A percentile compares a stretch with the other conserved stretches of the same genome.
phyloP scores from a whole-genome alignment of 2,888 invertebrate species.

The Trachelus stipa region DNA sequence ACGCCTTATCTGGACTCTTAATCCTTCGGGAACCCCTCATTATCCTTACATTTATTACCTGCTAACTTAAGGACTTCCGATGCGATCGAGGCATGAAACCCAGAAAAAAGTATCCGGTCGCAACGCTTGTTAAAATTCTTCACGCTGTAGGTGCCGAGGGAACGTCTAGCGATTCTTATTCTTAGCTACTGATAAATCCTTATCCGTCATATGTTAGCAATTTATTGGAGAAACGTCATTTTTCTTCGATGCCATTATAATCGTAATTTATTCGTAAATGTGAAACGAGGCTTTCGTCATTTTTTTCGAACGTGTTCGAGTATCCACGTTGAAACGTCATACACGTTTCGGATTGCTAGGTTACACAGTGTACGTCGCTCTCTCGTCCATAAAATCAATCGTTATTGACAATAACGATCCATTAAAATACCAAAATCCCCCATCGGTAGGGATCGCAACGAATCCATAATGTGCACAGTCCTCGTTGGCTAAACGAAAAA shows the following conservation, averaged over 20 bases:
- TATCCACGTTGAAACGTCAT: conserved; percentile 10
- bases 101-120: conserved; percentile 45
- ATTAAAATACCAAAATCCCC: conserved; percentile 38
- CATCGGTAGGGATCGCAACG: conserved; percentile 22
- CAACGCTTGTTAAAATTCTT: conserved; percentile 58
- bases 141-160: conserved; percentile 43
- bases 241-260: background rate
- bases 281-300: background rate
- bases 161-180: background rate
- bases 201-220: background rate
- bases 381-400: conserved; percentile 44
- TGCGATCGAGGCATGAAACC: conserved; percentile 45
- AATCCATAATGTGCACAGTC: conserved; percentile 26
- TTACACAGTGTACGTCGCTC: conserved; percentile 23
- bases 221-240: background rate
- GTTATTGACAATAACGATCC: conserved; percentile 47
- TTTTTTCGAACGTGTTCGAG: conserved; percentile 17
- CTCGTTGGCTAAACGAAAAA: conserved; percentile 18
- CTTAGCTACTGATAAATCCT: background rate
- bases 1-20: conserved; percentile 37
- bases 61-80: conserved; percentile 45
- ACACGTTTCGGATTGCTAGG: background rate
- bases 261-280: background rate
- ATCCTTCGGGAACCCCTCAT: conserved; percentile 41
- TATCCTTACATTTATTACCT: conserved; percentile 50